Base-by-base conservation (phyloP, 1,140 invertebrate species). In the Musca domestica region DNA sequence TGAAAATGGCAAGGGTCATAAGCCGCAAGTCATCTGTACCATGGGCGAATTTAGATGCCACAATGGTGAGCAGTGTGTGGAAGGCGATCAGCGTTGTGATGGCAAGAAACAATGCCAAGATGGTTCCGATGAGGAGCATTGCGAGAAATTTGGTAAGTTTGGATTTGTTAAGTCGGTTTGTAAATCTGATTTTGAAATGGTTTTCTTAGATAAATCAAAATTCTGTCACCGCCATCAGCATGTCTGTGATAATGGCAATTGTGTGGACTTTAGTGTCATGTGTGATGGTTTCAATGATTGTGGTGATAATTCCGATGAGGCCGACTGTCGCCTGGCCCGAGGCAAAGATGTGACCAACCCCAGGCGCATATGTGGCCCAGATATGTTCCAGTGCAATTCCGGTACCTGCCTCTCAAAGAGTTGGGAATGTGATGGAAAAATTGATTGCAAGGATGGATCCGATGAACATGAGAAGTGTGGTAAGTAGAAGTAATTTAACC, bases 161-260 rank as follows among this genome's bases (percentile, higher is more conserved):
- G 27, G 19, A 5, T 15, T 17, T 10, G 25, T 17, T 34, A 20
- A 22, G 48, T 25, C 7, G 72, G 41, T 1, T 1, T 20, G 4
- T 19, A 2, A 64, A 46, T 63, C 14, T 63, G 12, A n/a, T n/a
- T 63, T 10, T 1, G 7, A 34, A 41, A 23, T 34, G 52, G 5
- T 52, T 65, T 58, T n/a, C n/a, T 25, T 46, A 81, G 76, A 78
- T 68, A 68, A 71, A 17, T 69, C 56, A 0, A 54, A 74, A 83
- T 41, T 80, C 82, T 76, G 91, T 27, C 79, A 81, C 27, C 14
- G 19, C 12, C 73, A 77, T 19, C 91, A 95, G 82, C 95, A 91
- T 75, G 90, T 91, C 68, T 99, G 98, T 83, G 88, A 91, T 23
- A 98, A 98, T 83, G 90, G 92, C 82, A 83, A 74, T 87, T 92